Percentiles rank a stretch among this genome's conserved stretches.
Evolutionary conservation across 2,888 invertebrate species (phyloP).

Genomic region (Apodemia mormo): DNA sequence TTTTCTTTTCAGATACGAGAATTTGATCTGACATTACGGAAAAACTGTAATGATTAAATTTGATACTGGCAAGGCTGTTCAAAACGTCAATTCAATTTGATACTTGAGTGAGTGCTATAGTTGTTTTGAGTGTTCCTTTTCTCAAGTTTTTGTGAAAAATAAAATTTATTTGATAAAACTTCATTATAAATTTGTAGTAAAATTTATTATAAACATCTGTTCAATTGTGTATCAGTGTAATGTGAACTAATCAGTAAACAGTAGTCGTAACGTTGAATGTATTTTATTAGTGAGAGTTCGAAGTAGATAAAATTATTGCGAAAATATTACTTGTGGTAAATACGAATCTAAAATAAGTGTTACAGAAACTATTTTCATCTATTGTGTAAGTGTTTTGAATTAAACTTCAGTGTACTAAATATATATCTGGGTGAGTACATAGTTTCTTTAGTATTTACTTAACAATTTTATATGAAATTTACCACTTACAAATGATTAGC

Average conservation of each 20-base stretch:
- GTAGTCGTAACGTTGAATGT: slow-evolving; percentile 32
- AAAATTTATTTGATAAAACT: neutral
- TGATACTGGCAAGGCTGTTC: neutral
- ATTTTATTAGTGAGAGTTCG: slow-evolving; percentile 18
- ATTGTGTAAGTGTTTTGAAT: neutral
- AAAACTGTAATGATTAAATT: neutral
- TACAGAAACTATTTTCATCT: slow-evolving; percentile 2
- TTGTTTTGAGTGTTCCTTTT: slow-evolving; percentile 11
- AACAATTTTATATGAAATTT: too few species aligned
- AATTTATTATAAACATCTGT: neutral
- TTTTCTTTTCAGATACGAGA: too few species aligned
- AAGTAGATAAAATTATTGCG: slow-evolving; percentile 14
- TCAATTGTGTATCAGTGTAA: slow-evolving; percentile 9
- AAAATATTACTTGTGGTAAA: slow-evolving; percentile 11
- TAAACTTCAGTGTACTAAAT: neutral
- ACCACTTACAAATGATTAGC: neutral
- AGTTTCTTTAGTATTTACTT: neutral
- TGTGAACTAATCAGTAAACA: slow-evolving; percentile 31
- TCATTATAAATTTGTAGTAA: neutral
- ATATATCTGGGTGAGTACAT: neutral
- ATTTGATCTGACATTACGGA: neutral
- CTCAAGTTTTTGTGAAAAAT: slow-evolving; percentile 13
- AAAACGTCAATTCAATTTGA: neutral
- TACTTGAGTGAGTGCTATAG: slow-evolving; percentile 8
- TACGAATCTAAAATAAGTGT: slow-evolving; percentile 2